These are phyloP conservation scores for Ciona savignyi DNA, from an alignment of 23 tunicate genomes.

Conservation along the genomic window DNA sequence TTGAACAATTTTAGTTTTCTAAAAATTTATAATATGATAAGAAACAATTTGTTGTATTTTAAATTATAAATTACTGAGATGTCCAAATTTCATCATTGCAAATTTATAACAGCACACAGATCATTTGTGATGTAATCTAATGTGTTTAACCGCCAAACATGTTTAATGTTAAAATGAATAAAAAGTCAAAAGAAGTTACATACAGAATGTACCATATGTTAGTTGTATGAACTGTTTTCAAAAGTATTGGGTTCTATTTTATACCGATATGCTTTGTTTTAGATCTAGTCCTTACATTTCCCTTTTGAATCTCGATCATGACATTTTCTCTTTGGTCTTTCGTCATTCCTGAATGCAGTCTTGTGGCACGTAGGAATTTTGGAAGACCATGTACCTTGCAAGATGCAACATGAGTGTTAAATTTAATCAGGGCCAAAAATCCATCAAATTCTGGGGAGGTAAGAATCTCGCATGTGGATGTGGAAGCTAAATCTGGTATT, in stretches of 20 bases:
- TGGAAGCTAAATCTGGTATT: too few relatives aligned
- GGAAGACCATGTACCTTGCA: slow-evolving; percentile 69
- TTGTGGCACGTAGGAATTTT: slow-evolving; percentile 59
- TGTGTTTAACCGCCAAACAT: background rate
- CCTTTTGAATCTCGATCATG: slow-evolving; percentile 47
- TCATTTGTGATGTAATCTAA: background rate
- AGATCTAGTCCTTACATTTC: slow-evolving; percentile 44
- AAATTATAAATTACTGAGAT: background rate
- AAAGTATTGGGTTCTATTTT: too few relatives aligned
- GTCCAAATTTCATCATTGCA: background rate
- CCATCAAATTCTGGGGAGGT: too few relatives aligned
- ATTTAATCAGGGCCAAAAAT: too few relatives aligned
- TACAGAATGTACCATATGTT: too few relatives aligned
- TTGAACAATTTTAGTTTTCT: background rate
- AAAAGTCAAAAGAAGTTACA: too few relatives aligned
- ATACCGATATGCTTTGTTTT: too few relatives aligned
- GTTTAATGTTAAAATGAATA: too few relatives aligned
- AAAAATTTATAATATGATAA: background rate
- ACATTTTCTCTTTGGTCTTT: slow-evolving; percentile 81
- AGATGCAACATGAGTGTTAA: too few relatives aligned
- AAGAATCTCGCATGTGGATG: too few relatives aligned
- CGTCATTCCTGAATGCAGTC: slow-evolving; percentile 86
- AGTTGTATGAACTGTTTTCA: too few relatives aligned
- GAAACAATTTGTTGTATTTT: background rate
- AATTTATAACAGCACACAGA: background rate